Base-by-base conservation (phyloP, 2,113 vertebrate species). In the Lates calcarifer region DNA sequence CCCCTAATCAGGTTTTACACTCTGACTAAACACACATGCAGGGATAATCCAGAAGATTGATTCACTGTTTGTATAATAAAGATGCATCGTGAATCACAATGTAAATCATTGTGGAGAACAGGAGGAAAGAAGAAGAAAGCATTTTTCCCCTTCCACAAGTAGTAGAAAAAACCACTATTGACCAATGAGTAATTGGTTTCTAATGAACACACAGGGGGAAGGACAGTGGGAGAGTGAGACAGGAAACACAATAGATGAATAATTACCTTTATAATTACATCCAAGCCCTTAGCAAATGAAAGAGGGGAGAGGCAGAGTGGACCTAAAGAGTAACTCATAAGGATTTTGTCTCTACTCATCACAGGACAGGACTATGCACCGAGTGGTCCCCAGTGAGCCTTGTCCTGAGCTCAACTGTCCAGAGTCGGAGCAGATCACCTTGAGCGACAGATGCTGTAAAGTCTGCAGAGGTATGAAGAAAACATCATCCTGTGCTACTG, bases 361-460 rank as follows among this genome's bases (percentile, higher is more conserved):
- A 76, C 92, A 99, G 98, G 94, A 95, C 64, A 95, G 94, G 86
- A 97, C 95, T 60, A 98, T 99, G 98, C 97, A 95, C 64, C 95
- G 96, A 80, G 89, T 96, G 68, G 91, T 94, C 17, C 95, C 91
- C 89, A 80, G 89, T 1, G 84, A 91, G 9, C 94, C 89, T 12
- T 99, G 98, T 81, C 90, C 95, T 3, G 64, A 91, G 73, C 95
- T 97, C 88, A 95, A 90, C 82, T 99, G 98, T 85, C 94, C 96
- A 0, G 96, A 97, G 77, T 95, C 96, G 3, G 96, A 98, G 39
- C 97, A 97, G 94, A 95, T 99, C 57, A 91, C 95, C 29, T 88
- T 99, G 87, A 95, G 92, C 81, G 95, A 97, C 91, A 96, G 97
- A 87, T 99, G 98, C 94, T 99, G 98, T 94, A 97, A 96, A 95